These are phyloP conservation scores for Cacoxenus indagator DNA, from an alignment of 2,888 invertebrate genomes.

Conservation along the genomic window DNA sequence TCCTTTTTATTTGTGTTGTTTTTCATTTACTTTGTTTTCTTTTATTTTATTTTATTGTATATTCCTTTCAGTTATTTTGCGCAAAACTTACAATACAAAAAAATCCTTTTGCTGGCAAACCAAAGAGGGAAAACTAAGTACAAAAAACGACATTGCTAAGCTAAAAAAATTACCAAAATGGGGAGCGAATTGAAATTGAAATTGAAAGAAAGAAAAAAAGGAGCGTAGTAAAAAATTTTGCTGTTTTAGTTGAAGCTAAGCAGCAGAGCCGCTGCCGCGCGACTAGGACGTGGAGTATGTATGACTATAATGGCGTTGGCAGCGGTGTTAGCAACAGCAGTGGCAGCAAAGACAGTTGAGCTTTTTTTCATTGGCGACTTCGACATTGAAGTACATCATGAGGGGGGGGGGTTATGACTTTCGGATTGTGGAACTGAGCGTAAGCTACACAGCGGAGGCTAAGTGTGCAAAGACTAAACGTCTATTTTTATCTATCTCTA, in stretches of 20 bases:
- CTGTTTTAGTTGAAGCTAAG: not conserved
- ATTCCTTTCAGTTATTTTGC: not conserved
- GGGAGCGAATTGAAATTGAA: constrained; percentile 50
- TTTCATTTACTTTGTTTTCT: not conserved
- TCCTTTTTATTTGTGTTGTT: too few species aligned
- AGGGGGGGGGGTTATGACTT: too few species aligned
- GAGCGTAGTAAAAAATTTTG: not conserved
- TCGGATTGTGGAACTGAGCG: too few species aligned
- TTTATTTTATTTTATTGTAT: not conserved
- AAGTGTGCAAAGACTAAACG: too few species aligned
- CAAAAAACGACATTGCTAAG: constrained; percentile 17
- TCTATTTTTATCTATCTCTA: too few species aligned
- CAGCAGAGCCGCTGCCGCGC: too few species aligned
- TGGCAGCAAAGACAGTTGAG: not conserved
- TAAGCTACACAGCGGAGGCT: too few species aligned
- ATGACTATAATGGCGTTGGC: too few species aligned
- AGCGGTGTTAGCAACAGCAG: not conserved
- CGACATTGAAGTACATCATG: not conserved
- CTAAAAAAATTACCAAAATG: constrained; percentile 41
- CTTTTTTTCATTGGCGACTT: too few species aligned
- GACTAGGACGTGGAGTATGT: too few species aligned
- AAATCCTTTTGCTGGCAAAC: constrained; percentile 54
- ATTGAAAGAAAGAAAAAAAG: constrained; percentile 21
- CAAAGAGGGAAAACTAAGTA: not conserved
- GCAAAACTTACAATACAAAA: constrained; percentile 45